Conservation (phyloP, 2,797 vertebrate genomes). For the Malacoraja senta region DNA sequence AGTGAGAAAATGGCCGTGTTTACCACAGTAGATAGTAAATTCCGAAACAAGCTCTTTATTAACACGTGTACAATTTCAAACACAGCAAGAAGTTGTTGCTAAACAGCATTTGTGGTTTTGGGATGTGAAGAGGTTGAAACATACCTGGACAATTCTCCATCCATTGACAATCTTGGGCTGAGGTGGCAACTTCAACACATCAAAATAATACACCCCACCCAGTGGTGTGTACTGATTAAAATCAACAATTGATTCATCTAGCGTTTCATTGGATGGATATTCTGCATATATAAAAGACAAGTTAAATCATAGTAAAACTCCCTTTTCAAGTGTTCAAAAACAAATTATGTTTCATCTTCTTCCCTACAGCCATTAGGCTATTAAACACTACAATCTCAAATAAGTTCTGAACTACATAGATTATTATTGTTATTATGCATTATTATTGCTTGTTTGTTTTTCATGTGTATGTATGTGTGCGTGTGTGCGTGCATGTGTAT, state of each 20-base stretch:
- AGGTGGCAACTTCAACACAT: constrained; percentile 67
- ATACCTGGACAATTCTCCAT: constrained; percentile 77
- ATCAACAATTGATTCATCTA: constrained; percentile 53
- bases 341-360: background rate
- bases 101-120: background rate
- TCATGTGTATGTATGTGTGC: too few relatives aligned
- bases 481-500: too few relatives aligned
- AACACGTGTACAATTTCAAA: background rate
- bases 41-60: background rate
- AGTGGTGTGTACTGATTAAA: constrained; percentile 63
- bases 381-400: too few relatives aligned
- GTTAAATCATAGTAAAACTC: background rate
- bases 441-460: too few relatives aligned
- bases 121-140: background rate
- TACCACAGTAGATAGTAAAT: background rate
- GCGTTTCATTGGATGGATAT: background rate
- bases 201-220: constrained; percentile 75
- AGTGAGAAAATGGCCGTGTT: background rate
- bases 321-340: background rate
- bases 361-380: too few relatives aligned
- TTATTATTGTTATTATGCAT: too few relatives aligned
- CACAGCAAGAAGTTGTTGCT: background rate
- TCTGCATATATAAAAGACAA: background rate
- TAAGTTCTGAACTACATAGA: too few relatives aligned
- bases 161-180: constrained; percentile 57